These are phyloP conservation scores for Oxystoma pomonae DNA, from an alignment of 2,888 invertebrate species.

Conservation along the genomic window DNA sequence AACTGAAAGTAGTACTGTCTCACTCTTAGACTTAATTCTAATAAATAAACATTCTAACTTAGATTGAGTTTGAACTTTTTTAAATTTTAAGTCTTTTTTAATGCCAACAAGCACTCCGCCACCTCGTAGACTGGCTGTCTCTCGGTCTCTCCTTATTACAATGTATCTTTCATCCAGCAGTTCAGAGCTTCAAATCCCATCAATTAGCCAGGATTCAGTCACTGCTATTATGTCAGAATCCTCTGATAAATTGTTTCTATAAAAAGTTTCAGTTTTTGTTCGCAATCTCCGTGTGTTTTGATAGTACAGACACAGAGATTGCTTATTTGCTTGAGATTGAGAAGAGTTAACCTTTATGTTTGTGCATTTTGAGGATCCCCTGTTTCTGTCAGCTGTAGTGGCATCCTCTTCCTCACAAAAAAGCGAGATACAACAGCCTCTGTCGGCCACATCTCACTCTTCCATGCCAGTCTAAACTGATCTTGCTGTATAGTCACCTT, in stretches of 20 bases:
- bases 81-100: constrained; percentile 5
- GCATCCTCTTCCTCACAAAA: constrained; percentile 13
- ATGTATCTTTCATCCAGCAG: constrained; percentile 9
- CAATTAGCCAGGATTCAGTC: constrained; percentile 14
- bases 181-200: constrained; percentile 7
- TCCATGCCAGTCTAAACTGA: constrained; percentile 10
- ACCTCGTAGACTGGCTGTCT: neutral
- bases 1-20: neutral
- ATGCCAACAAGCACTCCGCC: constrained; percentile 8
- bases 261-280: constrained; percentile 10
- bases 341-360: neutral
- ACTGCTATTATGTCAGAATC: constrained; percentile 14
- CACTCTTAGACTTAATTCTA: neutral
- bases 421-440: constrained; percentile 10
- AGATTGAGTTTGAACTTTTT: neutral
- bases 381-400: constrained; percentile 7
- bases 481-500: constrained; percentile 12
- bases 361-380: constrained; percentile 8
- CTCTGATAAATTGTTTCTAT: constrained; percentile 8
- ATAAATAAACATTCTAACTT: neutral
- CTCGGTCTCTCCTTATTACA: constrained; percentile 6
- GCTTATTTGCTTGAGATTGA: neutral
- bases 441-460: constrained; percentile 13
- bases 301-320: constrained; percentile 6
- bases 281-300: constrained; percentile 9